phyloP scores from a whole-genome alignment of 2,113 vertebrate genomes.

The Chaetops frenatus region DNA sequence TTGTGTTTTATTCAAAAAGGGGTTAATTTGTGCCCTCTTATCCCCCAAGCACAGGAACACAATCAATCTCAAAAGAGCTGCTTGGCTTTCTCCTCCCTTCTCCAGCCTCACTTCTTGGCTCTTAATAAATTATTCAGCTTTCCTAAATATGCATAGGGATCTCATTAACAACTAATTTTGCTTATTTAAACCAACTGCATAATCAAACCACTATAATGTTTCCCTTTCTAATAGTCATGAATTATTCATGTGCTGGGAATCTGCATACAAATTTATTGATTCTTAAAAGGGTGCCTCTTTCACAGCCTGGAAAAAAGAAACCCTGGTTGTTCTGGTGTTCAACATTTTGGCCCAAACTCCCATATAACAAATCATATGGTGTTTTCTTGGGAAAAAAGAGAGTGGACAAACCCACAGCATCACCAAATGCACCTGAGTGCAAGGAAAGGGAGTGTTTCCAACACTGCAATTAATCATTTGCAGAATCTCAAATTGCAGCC shows the following conservation, averaged over 20 bases:
- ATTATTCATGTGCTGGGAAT: conserved; percentile 54
- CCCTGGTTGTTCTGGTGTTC: not conserved
- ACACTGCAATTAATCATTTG: not conserved
- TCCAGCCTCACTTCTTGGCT: conserved; percentile 15
- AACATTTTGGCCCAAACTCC: not conserved
- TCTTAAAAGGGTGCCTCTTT: conserved; percentile 3
- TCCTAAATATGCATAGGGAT: conserved; percentile 64
- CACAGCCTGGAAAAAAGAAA: not conserved
- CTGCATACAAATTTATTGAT: conserved; percentile 48
- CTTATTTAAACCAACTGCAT: conserved; percentile 67
- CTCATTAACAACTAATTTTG: conserved; percentile 69
- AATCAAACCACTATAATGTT: conserved; percentile 58
- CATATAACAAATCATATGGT: not conserved
- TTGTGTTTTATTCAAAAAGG: not conserved
- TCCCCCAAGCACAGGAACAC: not conserved
- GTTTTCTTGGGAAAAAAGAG: not conserved
- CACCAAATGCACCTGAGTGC: not conserved
- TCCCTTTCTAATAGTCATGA: conserved; percentile 18
- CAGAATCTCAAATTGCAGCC: not conserved
- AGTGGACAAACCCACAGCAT: not conserved
- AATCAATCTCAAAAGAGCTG: not conserved
- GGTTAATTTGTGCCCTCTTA: conserved; percentile 19
- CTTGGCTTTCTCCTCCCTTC: not conserved
- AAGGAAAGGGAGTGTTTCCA: not conserved
- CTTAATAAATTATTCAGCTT: conserved; percentile 62